Evolutionary conservation across 2,113 vertebrate species (phyloP).

Genomic region (Galeopterus variegatus): DNA sequence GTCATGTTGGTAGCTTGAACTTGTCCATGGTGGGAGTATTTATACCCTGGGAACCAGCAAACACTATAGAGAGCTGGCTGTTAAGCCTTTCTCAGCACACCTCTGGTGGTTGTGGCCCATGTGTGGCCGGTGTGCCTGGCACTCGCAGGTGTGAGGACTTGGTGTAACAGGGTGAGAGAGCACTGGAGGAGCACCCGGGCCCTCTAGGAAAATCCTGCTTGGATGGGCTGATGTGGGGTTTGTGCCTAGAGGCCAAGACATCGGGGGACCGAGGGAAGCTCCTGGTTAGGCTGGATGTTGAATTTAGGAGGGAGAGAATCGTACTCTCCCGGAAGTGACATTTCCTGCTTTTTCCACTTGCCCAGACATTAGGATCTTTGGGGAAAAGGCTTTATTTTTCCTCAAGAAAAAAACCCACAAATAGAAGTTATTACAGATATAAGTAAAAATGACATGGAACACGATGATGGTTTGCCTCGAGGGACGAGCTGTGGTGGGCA

Average conservation of each 20-base stretch:
- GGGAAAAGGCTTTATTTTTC: no score
- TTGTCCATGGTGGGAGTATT: neutral
- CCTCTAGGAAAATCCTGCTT: neutral
- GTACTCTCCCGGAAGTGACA: no score
- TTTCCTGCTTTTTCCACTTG: no score
- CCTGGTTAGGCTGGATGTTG: no score
- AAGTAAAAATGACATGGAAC: no score
- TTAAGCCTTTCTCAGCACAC: neutral
- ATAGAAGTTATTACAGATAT: no score
- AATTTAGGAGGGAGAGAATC: no score
- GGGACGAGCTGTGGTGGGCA: no score
- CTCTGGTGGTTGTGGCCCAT: neutral
- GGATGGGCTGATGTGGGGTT: neutral
- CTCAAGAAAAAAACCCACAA: no score
- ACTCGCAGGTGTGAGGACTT: neutral
- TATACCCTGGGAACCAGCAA: neutral
- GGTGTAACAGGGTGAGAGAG: neutral
- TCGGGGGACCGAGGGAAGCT: no score
- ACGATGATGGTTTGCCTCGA: no score
- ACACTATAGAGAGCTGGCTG: neutral
- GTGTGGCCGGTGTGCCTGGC: neutral
- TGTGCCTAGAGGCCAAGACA: neutral
- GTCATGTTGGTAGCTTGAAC: neutral
- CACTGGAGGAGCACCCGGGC: neutral
- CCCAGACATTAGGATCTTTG: no score